Base-by-base conservation (phyloP, 1,140 invertebrate genomes). In the Drosophila bipectinata region DNA sequence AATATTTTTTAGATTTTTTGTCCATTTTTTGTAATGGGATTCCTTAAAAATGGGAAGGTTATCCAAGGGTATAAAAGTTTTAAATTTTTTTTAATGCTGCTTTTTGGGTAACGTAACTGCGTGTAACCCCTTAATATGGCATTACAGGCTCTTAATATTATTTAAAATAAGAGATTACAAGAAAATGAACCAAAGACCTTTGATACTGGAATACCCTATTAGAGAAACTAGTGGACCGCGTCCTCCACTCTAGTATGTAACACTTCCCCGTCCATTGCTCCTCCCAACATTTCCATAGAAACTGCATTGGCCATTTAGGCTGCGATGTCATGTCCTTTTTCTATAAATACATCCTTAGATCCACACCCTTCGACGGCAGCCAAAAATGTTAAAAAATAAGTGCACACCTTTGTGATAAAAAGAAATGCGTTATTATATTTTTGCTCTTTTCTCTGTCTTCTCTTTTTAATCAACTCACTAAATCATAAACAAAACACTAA, bases 381-480 rank as follows among this genome's bases (percentile, higher is more conserved):
- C 24, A 32, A 34, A n/a, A 53, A 34, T 49, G 5, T 34, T 37
- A 15, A 32, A 24, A 30, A 39, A n/a, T 12, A 56, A 47, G 49
- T 56, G 63, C 66, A 69, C 66, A 55, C 32, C 12, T 53, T 39
- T 56, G 32, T 39, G 32, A 68, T 32, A 39, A 56, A 18, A 69
- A 53, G 51, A 62, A 14, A 68, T 57, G 28, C 26, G 30, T 57
- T 59, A 52, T 73, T 81, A 81, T 58, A 61, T 71, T 67, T 61
- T 64, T 79, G 62, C 59, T 85, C 74, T 85, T 59, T 84, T 88
- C 76, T 87, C 68, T 87, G 76, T 87, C 75, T 88, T 87, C 82
- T 87, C 75, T 76, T 69, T 57, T 57, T 26, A 57, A 76, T 73
- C 66, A 76, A 74, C 26, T 71, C 71, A 82, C 51, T 18, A 67